Percentiles rank a stretch among this genome's conserved stretches.
These are phyloP conservation scores for Leuciscus idus DNA, from an alignment of 2,113 vertebrate genomes.

Conservation along the genomic window DNA sequence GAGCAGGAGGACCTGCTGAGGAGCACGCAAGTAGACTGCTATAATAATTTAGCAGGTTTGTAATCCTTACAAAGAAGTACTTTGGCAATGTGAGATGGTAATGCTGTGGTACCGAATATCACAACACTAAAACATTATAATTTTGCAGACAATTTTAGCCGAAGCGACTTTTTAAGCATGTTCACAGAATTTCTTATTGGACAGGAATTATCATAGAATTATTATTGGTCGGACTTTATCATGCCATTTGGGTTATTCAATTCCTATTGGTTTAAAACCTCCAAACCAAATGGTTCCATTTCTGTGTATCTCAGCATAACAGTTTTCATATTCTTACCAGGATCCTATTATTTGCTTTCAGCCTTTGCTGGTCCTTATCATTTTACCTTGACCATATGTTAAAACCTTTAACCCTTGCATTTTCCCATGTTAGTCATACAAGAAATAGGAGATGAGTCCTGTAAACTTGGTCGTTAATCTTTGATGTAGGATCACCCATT, in stretches of 20 bases:
- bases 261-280: background rate
- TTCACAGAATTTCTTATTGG: background rate
- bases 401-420: background rate
- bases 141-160: background rate
- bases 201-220: background rate
- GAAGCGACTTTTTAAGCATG: background rate
- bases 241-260: background rate
- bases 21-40: conserved; percentile 85
- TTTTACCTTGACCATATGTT: background rate
- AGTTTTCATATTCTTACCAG: background rate
- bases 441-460: background rate
- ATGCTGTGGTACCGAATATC: background rate
- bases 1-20: conserved; percentile 78
- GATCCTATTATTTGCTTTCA: background rate
- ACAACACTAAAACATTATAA: background rate
- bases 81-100: background rate
- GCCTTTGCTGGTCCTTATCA: background rate
- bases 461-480: background rate
- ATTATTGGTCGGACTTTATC: background rate
- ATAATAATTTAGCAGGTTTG: conserved; percentile 90
- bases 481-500: too few relatives aligned
- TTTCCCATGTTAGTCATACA: background rate
- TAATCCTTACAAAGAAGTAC: conserved; percentile 1
- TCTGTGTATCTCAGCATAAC: background rate
- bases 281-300: background rate